Evolutionary conservation across 2,797 vertebrate genomes (phyloP).

Genomic region (Chrosomus eos): DNA sequence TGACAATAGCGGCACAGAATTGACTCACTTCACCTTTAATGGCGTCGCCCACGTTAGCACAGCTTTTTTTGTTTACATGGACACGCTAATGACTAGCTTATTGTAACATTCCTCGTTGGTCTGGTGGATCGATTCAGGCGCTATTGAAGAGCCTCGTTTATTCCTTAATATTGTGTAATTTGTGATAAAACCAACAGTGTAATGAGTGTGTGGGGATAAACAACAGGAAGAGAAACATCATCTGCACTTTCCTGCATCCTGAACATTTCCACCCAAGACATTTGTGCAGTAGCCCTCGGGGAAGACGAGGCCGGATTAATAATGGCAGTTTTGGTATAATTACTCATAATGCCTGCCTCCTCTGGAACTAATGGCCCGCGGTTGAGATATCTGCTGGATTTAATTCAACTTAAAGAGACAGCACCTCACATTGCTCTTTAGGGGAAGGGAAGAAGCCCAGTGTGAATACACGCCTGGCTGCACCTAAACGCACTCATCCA

Average conservation of each 20-base stretch:
- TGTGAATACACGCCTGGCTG: conserved; percentile 41
- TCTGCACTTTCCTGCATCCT: conserved; percentile 67
- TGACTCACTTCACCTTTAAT: conserved; percentile 29
- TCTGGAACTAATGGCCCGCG: conserved; percentile 81
- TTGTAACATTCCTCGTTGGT: conserved; percentile 22
- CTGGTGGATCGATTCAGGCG: conserved; percentile 17
- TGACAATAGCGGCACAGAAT: not conserved
- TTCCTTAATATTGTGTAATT: conserved; percentile 39
- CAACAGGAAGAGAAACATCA: conserved; percentile 57
- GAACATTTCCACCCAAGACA: conserved; percentile 67
- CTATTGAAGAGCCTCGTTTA: conserved; percentile 9
- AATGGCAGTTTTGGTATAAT: conserved; percentile 86
- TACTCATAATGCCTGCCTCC: conserved; percentile 82
- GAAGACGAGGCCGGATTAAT: conserved; percentile 80
- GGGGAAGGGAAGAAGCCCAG: conserved; percentile 59
- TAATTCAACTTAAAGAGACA: conserved; percentile 81
- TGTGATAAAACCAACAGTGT: conserved; percentile 49
- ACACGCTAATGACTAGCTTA: conserved; percentile 21
- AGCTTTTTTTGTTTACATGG: conserved; percentile 9
- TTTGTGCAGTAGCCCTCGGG: conserved; percentile 71
- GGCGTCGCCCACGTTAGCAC: conserved; percentile 5
- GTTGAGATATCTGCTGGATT: conserved; percentile 82
- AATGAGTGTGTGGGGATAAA: conserved; percentile 49
- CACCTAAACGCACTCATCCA: conserved; percentile 47
- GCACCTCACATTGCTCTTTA: conserved; percentile 78